Base-by-base conservation (phyloP, 1,140 invertebrate species). In the Proales similis region DNA sequence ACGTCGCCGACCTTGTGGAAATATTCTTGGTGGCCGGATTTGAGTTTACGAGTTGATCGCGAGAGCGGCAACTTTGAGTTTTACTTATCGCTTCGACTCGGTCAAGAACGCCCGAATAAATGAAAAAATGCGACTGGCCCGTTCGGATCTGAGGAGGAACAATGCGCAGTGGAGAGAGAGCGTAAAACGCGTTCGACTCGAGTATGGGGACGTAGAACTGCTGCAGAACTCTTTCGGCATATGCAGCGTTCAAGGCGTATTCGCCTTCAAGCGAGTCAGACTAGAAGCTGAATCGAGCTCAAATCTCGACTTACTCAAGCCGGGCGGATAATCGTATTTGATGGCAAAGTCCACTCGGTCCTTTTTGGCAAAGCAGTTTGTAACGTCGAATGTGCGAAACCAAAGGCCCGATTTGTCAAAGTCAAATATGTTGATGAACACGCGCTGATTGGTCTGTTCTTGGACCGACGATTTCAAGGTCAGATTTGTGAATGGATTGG, bases 381-480 rank as follows among this genome's bases (percentile, higher is more conserved):
- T 42, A 17, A 57, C 33, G 32, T 57, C 51, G 20, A 57, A 57
- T 2, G 12, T 42, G 27, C 19, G 26, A 22, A 42, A 11, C 6
- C 24, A 20, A 9, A 19, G 24, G 9, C 45, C 33, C 27, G 32
- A 14, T 12, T 36, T 24, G 20, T 57, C 36, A 57, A 57, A 57
- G 45, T 57, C 38, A 12, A 17, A 57, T 11, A 57, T 42, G 14
- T 57, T 57, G n/a, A n/a, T n/a, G n/a, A n/a, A n/a, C n/a, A n/a
- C n/a, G n/a, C n/a, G n/a, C n/a, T n/a, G n/a, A n/a, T n/a, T n/a
- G n/a, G n/a, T n/a, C n/a, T n/a, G n/a, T n/a, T n/a, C n/a, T n/a
- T n/a, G n/a, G n/a, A n/a, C n/a, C n/a, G n/a, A n/a, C n/a, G n/a
- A n/a, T n/a, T n/a, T n/a, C n/a, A n/a, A n/a, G n/a, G n/a, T n/a